Evolutionary conservation across 2,888 invertebrate species (phyloP).

Genomic region (Lasioglossum oenotherae): DNA sequence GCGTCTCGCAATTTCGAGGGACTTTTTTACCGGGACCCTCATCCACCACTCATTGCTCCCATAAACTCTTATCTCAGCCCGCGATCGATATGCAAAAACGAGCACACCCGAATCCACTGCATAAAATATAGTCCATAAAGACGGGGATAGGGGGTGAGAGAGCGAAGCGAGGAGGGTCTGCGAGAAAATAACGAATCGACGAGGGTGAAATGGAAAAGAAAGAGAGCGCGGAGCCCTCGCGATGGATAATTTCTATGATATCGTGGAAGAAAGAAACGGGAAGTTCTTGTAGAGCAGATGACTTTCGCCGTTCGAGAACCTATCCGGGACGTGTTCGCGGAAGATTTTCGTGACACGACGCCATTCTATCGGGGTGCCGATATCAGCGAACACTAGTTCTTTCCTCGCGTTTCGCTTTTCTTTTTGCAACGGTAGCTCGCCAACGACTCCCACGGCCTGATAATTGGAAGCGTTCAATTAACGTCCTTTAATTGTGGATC

Average conservation of each 20-base stretch:
- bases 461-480: constrained; percentile 82
- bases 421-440: constrained; percentile 6
- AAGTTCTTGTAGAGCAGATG: background rate
- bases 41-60: constrained; percentile 1
- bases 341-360: constrained; percentile 12
- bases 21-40: constrained; percentile 11
- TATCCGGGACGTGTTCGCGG: too few species aligned
- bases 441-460: constrained; percentile 61
- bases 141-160: background rate
- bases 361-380: background rate
- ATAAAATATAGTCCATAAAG: constrained; percentile 3
- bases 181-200: constrained; percentile 31
- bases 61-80: constrained; percentile 32
- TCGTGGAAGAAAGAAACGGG: background rate
- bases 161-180: constrained; percentile 14
- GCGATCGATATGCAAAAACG: constrained; percentile 32
- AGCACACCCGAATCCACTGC: background rate
- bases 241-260: constrained; percentile 37
- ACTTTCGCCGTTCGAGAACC: background rate
- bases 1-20: background rate
- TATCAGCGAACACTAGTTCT: constrained; percentile 24
- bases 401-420: constrained; percentile 14
- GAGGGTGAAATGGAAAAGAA: background rate
- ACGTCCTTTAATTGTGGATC: constrained; percentile 78
- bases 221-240: background rate